phyloP scores from a whole-genome alignment of 2,113 vertebrate genomes.

The Papio anubis region DNA sequence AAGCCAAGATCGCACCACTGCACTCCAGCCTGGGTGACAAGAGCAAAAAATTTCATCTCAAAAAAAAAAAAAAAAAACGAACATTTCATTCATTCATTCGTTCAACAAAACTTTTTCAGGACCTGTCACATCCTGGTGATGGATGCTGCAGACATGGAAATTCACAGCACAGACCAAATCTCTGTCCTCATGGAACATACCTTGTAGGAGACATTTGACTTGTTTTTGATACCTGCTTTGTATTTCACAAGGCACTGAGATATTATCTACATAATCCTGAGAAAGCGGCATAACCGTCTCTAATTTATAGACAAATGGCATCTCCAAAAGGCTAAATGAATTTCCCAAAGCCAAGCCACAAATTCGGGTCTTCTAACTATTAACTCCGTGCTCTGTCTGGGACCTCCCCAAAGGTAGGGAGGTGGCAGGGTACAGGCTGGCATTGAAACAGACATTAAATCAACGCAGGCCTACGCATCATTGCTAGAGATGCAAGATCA shows the following conservation, averaged over 20 bases:
- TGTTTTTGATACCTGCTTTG: not conserved
- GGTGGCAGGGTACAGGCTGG: not conserved
- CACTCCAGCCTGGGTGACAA: too few species aligned
- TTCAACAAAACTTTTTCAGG: not conserved
- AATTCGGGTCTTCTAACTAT: not conserved
- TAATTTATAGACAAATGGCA: not conserved
- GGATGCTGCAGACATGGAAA: not conserved
- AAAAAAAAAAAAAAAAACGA: not conserved
- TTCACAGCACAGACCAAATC: not conserved
- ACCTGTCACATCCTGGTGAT: not conserved
- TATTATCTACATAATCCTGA: not conserved
- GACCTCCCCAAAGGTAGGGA: not conserved
- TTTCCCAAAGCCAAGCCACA: not conserved
- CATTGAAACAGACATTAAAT: not conserved
- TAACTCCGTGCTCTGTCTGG: not conserved
- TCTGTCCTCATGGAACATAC: not conserved
- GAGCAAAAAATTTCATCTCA: too few species aligned
- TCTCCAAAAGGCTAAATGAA: not conserved
- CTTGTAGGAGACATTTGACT: not conserved
- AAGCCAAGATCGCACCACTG: too few species aligned
- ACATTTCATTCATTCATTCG: not conserved
- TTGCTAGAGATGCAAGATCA: not conserved
- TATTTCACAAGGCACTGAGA: not conserved
- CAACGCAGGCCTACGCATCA: not conserved
- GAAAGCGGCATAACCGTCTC: not conserved